Base-by-base conservation (phyloP, 2,888 invertebrate species). In the Hipparchia sbordonii region DNA sequence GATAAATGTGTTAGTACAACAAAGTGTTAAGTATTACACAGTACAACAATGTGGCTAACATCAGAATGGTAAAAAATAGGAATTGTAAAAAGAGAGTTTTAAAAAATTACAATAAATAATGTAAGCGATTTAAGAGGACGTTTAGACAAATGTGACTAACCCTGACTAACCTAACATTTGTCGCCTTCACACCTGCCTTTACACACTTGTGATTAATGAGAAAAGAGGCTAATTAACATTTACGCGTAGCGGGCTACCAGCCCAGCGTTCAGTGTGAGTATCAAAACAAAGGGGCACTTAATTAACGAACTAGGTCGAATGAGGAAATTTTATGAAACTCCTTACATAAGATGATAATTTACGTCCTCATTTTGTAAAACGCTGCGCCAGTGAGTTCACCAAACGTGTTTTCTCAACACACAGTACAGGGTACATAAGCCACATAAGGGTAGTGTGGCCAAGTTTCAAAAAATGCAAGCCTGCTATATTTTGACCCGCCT, bases 121-220 rank as follows among this genome's bases (percentile, higher is more conserved):
- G 8, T 8, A 7, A 13, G 7, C 13, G 8, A 13, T 7, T 13
- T 57, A 39, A 39, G 39, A 39, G 5, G 33, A 10, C 39, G 8
- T 39, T 10, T 10, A 48, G 33, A 54, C 72, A 23, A 74, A 67
- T 33, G 52, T 67, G 33, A 60, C 60, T 67, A 63, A 69, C 61
- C 60, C 60, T 67, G 33, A 60, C 60, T 67, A 63, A 69, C 61
- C 60, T 56, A 56, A 70, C 67, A 65, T 72, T 70, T 67, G 63
- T 60, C 60, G 72, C 68, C 54, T 67, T 72, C 54, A 68, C 67
- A 59, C 57, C 57, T 66, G 48, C 67, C 68, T 66, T 73, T 69
- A 72, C 75, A 68, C 65, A 71, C 68, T 66, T 65, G 51, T 75
- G 75, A 73, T 75, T 73, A 73, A 75, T 71, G 75, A 75, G 72